Evolutionary conservation across 2,888 invertebrate genomes (phyloP), one percentile per base, ranked within the genome.

Genomic region (Phengaris arion): DNA sequence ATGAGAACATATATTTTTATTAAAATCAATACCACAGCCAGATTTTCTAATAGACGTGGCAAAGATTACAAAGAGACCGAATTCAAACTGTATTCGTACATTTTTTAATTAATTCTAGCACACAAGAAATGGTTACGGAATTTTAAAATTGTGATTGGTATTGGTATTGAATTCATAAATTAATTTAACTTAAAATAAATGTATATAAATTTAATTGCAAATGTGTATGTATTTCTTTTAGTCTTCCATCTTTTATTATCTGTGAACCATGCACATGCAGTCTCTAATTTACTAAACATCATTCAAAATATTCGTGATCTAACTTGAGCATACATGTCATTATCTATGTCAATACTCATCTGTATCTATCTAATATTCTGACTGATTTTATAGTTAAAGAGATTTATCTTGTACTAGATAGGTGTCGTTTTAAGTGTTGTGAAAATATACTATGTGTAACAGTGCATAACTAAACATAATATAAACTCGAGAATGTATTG

Each of bases 291-390:
- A 52, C 10, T 9, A 10, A 52, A 52, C 12, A 35, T 64, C 35
- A 35, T 35, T 10, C 22, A 3, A 57, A 22, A 59, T 59, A 5
- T 59, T 59, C 59, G 22, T 22, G 22, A 59, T 8, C 35, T 35
- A 64, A 35, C 12, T 6, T 64, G 10, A 9, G 52, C 52, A 2
- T 22, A 64, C 64, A 64, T 64, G 64, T 64, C 64, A 64, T 35
- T 12, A 64, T 35, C 12, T 35, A 6, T 35, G 12, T 64, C 64
- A 35, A 10, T 64, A 64, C 35, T 64, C 64, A 55, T 22, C 8
- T 64, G 6, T 64, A 64, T 64, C 64, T 64, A 64, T 64, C 64
- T 64, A 64, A 64, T 64, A 64, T 64, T 64, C 45, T 35, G 64
- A 64, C 64, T 64, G 64, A 64, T 64, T 64, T 35, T 64, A 64